These are phyloP conservation scores for Myxocyprinus asiaticus DNA, from an alignment of 2,113 vertebrate genomes.

Conservation along the genomic window DNA sequence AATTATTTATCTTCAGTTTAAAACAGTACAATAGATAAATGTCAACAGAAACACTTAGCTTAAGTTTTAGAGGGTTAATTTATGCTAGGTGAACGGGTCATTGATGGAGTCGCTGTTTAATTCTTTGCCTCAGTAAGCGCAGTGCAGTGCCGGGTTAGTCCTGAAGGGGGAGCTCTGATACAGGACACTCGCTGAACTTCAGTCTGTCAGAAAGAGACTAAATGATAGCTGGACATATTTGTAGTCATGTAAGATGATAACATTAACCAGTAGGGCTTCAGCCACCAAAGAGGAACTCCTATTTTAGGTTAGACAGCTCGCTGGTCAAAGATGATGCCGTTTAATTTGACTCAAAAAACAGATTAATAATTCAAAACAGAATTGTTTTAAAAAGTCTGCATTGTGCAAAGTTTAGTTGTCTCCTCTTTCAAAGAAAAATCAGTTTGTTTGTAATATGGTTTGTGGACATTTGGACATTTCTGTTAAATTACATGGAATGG, in stretches of 20 bases:
- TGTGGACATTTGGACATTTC: not conserved
- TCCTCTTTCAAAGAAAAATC: too few species aligned
- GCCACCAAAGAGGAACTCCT: not conserved
- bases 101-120: not conserved
- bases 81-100: not conserved
- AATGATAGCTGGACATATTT: not conserved
- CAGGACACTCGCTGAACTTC: slow-evolving; percentile 65
- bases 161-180: slow-evolving; percentile 81
- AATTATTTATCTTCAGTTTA: too few species aligned
- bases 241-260: not conserved
- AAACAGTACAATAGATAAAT: too few species aligned
- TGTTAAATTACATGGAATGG: not conserved
- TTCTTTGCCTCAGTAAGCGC: not conserved
- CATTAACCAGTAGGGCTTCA: not conserved
- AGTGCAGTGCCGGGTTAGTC: slow-evolving; percentile 40
- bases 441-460: too few species aligned
- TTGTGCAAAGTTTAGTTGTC: too few species aligned
- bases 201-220: not conserved
- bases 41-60: too few species aligned
- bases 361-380: too few species aligned
- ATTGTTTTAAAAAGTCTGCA: too few species aligned
- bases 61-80: not conserved
- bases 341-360: not conserved
- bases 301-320: not conserved
- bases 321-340: not conserved